Conservation (phyloP, 2,113 vertebrate species). For the Periophthalmus modestus region DNA sequence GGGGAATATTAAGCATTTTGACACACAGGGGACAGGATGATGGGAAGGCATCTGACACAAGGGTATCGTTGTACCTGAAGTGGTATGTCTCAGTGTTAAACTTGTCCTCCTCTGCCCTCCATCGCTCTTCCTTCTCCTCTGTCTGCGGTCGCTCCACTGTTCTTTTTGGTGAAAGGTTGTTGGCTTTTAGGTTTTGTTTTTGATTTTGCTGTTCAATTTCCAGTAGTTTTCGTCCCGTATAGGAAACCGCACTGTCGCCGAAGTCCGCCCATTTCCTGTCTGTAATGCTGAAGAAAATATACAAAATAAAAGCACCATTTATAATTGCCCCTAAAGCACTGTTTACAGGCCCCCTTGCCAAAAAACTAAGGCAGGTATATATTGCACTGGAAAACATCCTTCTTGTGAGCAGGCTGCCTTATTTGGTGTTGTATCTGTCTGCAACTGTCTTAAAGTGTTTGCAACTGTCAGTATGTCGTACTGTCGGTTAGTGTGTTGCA, state of each 20-base stretch:
- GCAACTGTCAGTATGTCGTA: too few relatives aligned
- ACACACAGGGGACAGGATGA: too few relatives aligned
- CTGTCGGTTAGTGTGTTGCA: too few relatives aligned
- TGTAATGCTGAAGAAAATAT: conserved; percentile 73
- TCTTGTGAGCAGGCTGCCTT: too few relatives aligned
- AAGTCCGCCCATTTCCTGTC: conserved; percentile 73
- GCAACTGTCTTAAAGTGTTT: too few relatives aligned
- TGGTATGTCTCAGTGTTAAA: conserved; percentile 46
- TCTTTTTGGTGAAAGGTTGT: neutral
- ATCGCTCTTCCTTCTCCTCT: conserved; percentile 55
- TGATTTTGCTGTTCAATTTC: neutral
- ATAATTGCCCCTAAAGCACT: too few relatives aligned
- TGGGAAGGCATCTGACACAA: neutral
- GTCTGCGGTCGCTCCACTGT: conserved; percentile 47
- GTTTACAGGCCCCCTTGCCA: too few relatives aligned
- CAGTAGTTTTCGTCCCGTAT: conserved; percentile 77
- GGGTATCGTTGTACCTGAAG: conserved; percentile 57
- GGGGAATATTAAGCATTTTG: too few relatives aligned
- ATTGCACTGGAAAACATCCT: too few relatives aligned
- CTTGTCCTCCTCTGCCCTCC: conserved; percentile 58
- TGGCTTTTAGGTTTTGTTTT: neutral
- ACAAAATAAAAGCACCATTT: neutral
- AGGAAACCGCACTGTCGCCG: conserved; percentile 56
- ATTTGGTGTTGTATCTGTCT: too few relatives aligned
- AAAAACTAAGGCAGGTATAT: too few relatives aligned